Conservation (phyloP, 2,797 vertebrate species). For the Chelonia mydas region DNA sequence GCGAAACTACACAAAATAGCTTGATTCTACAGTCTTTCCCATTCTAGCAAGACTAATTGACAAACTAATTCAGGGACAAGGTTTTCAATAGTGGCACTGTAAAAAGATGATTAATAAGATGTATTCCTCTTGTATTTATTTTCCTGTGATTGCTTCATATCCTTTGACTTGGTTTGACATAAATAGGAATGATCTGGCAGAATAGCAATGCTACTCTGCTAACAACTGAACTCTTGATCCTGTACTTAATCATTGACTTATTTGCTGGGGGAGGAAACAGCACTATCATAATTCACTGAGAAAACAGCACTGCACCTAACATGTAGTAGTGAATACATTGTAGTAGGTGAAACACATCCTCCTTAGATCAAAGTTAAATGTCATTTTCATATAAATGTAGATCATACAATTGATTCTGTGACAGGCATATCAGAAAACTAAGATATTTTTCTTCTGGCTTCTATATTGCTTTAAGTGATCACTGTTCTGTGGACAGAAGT, state of each 20-base stretch:
- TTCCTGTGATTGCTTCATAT: neutral
- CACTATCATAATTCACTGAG: neutral
- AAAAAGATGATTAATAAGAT: neutral
- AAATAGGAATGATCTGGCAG: neutral
- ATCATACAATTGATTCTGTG: neutral
- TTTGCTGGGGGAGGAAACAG: neutral
- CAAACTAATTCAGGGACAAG: neutral
- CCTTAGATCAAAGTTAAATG: neutral
- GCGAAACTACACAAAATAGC: neutral
- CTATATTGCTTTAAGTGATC: neutral
- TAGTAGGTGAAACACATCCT: neutral
- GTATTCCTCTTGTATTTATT: neutral
- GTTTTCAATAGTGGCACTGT: neutral
- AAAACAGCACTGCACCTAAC: neutral
- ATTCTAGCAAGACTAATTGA: neutral
- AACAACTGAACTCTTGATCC: neutral
- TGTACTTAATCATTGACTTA: neutral
- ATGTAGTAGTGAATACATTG: neutral
- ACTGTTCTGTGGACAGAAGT: neutral
- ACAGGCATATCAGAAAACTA: neutral
- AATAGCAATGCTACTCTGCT: neutral
- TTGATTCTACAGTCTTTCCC: neutral
- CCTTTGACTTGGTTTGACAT: neutral
- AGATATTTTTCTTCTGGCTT: neutral
- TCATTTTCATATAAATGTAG: neutral